Evolutionary conservation across 1,140 invertebrate species (phyloP), one percentile per base, ranked within the genome.

Genomic region (Diplogasteroides magnus): DNA sequence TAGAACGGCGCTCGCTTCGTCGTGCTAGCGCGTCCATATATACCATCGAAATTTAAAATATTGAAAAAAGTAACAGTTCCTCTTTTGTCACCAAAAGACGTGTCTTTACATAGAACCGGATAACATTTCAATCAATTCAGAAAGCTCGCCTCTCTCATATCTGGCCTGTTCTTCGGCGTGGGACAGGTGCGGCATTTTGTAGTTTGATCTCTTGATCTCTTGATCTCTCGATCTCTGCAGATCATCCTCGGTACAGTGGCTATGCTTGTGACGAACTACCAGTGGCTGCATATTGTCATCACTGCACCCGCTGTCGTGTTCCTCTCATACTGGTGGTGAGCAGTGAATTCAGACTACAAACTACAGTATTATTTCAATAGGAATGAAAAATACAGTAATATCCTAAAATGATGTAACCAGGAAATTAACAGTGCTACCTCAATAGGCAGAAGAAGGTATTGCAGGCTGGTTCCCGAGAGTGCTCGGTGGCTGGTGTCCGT

Each of bases 131-230:
- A n/a, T n/a, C n/a, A n/a, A n/a, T n/a, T n/a, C n/a, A n/a, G 85
- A 25, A 83, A 84, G 56, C 77, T 83, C 37, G 85, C 84, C n/a
- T 84, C 84, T 1, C 78, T 82, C 1, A 72, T 85, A 29, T 74
- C 84, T 19, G 85, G 85, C 62, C 76, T 81, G 27, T 84, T 84
- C 73, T 85, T 85, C 77, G 82, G 82, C 11, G 62, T 80, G 3
- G 80, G 78, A 29, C 80, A 85, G 23, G 79, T 85, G 61, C 27
- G 78, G 37, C 19, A 48, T 48, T 19, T 48, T n/a, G n/a, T n/a
- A n/a, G n/a, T n/a, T n/a, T n/a, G n/a, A n/a, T n/a, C n/a, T n/a
- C n/a, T n/a, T 56, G 55, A 19, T 56, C 23, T 56, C 55, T 19
- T 19, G 15, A 56, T 19, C 23, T 56, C 23, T 0, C 15, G 23